Conservation (phyloP, 2,113 vertebrate species). For the Melanotaenia duboulayi region DNA sequence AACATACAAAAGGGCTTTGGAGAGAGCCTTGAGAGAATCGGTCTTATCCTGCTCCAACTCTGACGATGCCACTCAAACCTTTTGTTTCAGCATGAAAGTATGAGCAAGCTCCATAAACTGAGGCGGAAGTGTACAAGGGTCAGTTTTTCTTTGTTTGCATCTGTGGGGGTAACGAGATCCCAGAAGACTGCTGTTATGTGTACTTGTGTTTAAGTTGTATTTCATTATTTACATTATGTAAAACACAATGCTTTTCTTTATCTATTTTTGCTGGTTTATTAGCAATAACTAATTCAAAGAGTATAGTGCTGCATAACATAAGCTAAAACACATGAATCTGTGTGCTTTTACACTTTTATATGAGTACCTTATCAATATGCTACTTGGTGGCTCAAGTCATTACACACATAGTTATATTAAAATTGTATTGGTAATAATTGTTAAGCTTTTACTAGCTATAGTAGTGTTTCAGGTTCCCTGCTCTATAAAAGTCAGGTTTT, state of each 20-base stretch:
- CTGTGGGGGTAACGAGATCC: slow-evolving; percentile 5
- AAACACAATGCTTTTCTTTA: neutral
- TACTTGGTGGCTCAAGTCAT: neutral
- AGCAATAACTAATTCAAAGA: no score
- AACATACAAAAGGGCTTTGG: slow-evolving; percentile 58
- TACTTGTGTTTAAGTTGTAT: neutral
- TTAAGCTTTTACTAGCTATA: no score
- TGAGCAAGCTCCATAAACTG: slow-evolving; percentile 46
- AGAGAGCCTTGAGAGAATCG: slow-evolving; percentile 56
- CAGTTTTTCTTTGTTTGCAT: neutral
- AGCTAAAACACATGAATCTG: no score
- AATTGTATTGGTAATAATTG: no score
- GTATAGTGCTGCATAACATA: no score
- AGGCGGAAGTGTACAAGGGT: slow-evolving; percentile 34
- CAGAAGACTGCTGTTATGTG: neutral
- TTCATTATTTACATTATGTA: neutral
- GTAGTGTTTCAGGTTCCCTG: no score
- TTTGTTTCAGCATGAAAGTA: slow-evolving; percentile 60
- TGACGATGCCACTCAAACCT: slow-evolving; percentile 53
- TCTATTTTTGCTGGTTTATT: neutral
- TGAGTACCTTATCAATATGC: neutral
- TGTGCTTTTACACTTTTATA: no score
- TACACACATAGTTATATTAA: neutral
- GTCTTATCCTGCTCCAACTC: slow-evolving; percentile 64
- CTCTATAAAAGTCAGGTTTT: no score